Evolutionary conservation across 2,888 invertebrate species (phyloP).

Genomic region (Hirtodrosophila confusa): DNA sequence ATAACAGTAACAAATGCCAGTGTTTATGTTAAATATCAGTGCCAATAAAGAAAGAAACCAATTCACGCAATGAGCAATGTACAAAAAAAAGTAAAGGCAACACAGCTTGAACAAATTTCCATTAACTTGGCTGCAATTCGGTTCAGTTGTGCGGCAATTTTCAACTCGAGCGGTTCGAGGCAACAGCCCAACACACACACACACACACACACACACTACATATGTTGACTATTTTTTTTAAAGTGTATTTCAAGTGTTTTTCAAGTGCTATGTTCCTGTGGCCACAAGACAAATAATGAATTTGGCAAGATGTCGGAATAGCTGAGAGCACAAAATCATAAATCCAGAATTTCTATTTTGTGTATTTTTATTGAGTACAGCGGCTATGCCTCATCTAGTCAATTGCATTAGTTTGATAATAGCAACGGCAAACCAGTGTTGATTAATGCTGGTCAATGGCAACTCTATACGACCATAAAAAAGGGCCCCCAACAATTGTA

Average conservation of each 20-base stretch:
- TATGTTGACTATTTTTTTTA: conserved; percentile 22
- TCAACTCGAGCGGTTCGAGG: conserved; percentile 67
- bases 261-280: conserved; percentile 1
- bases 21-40: conserved; percentile 34
- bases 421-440: conserved; percentile 42
- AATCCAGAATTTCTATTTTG: conserved; percentile 49
- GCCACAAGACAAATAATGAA: conserved; percentile 71
- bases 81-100: conserved; percentile 33
- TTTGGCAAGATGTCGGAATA: conserved; percentile 84
- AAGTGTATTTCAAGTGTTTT: conserved; percentile 10
- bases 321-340: conserved; percentile 76
- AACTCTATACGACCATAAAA: neutral
- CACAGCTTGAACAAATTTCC: conserved; percentile 38
- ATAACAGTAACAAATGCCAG: conserved; percentile 20
- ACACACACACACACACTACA: neutral
- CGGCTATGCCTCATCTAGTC: conserved; percentile 84
- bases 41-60: conserved; percentile 44
- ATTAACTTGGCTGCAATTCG: conserved; percentile 33
- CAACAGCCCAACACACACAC: neutral
- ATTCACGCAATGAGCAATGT: conserved; percentile 36
- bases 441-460: too few relatives aligned
- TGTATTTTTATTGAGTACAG: conserved; percentile 61
- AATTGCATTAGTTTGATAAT: conserved; percentile 79
- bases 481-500: too few relatives aligned
- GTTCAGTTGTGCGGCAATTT: conserved; percentile 67